These are phyloP conservation scores for Dryobates pubescens DNA, from an alignment of 2,797 vertebrate species.

Conservation along the genomic window DNA sequence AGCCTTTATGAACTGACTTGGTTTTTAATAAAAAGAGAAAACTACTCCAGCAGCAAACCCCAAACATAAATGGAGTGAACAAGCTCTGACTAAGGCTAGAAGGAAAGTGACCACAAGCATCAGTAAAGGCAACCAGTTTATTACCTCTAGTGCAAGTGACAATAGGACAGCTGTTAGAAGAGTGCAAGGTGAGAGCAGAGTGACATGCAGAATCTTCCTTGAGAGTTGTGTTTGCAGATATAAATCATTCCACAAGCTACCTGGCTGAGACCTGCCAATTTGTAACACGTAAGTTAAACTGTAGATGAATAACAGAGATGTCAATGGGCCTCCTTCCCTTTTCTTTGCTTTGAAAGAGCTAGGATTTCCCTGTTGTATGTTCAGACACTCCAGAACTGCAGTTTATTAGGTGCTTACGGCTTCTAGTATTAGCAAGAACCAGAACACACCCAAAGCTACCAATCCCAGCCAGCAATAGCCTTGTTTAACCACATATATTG, in stretches of 20 bases:
- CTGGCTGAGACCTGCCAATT: background rate
- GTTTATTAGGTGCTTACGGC: background rate
- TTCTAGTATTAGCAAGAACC: background rate
- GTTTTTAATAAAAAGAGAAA: background rate
- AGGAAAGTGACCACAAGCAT: background rate
- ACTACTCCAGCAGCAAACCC: background rate
- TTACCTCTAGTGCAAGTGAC: background rate
- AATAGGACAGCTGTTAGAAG: background rate
- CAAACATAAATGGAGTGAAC: background rate
- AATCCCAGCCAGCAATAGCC: background rate
- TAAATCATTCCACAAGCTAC: background rate
- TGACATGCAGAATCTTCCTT: background rate
- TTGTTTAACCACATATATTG: background rate
- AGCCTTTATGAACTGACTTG: background rate
- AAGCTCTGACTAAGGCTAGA: background rate
- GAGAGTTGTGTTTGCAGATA: background rate
- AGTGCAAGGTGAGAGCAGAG: background rate
- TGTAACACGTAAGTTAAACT: background rate
- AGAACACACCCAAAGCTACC: background rate
- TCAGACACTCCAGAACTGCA: background rate
- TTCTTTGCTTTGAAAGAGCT: background rate
- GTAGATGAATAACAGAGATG: background rate
- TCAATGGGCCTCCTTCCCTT: background rate
- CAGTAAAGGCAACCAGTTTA: background rate
- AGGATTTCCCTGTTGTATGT: background rate